These are phyloP conservation scores for Mesocentrotus franciscanus DNA, from an alignment of 53 echinoderm and acorn worm species.

Conservation along the genomic window DNA sequence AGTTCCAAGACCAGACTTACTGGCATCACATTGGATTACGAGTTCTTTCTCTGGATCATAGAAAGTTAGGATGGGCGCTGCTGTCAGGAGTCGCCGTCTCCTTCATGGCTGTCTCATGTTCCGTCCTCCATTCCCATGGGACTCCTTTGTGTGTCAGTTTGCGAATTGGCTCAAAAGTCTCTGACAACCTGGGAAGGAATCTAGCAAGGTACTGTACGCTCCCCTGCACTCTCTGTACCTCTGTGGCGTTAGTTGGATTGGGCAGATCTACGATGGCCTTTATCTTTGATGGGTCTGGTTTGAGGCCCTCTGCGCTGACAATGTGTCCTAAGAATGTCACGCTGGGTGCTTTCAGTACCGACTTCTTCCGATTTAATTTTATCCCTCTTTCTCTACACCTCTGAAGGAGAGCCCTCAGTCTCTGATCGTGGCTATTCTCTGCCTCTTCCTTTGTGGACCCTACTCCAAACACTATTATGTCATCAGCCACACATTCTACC, in stretches of 20 bases:
- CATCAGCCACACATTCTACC: conserved; percentile 69
- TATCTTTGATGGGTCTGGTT: conserved; percentile 71
- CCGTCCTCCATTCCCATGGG: conserved; percentile 58
- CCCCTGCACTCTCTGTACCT: conserved; percentile 21
- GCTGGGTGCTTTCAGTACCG: conserved; percentile 45
- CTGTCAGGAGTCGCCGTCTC: conserved; percentile 5
- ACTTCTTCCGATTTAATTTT: conserved; percentile 64
- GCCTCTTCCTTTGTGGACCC: conserved; percentile 55
- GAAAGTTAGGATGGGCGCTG: conserved; percentile 42
- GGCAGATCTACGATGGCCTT: conserved; percentile 54
- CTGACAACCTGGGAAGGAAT: not conserved
- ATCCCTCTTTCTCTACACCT: conserved; percentile 70
- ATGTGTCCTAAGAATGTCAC: conserved; percentile 73
- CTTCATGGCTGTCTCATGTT: conserved; percentile 48
- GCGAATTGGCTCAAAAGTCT: not conserved
- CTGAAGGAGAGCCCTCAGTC: conserved; percentile 66
- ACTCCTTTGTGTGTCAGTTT: conserved; percentile 64
- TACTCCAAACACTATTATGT: conserved; percentile 69
- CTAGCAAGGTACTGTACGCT: conserved; percentile 21
- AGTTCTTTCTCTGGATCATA: conserved; percentile 31
- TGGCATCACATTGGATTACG: conserved; percentile 71
- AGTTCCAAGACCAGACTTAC: conserved; percentile 65
- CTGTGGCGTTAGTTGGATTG: conserved; percentile 29
- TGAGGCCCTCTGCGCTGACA: conserved; percentile 67
- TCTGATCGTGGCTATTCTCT: conserved; percentile 60